These are phyloP conservation scores for Sebastes matsubarae DNA, from an alignment of 2,797 vertebrate genomes.

Conservation along the genomic window DNA sequence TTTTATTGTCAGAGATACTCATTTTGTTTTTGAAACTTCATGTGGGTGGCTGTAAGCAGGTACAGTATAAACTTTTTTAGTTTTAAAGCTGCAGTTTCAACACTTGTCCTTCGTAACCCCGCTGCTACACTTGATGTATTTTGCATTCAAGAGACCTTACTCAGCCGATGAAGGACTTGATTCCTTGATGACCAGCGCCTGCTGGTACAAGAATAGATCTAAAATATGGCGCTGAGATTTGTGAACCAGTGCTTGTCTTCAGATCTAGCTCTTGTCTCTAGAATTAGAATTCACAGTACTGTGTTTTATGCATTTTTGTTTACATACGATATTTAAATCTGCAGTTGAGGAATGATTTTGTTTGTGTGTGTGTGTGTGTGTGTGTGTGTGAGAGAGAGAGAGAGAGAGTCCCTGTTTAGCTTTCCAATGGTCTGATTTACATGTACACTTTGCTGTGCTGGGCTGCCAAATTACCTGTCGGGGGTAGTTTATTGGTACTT, in stretches of 20 bases:
- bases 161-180: slow-evolving; percentile 1
- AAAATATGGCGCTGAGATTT: background rate
- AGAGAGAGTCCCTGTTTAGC: slow-evolving; percentile 14
- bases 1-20: background rate
- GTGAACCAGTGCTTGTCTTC: background rate
- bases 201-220: background rate
- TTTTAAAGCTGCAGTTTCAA: background rate
- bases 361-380: slow-evolving; percentile 6
- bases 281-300: background rate
- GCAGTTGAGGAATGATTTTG: background rate
- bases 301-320: background rate
- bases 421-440: slow-evolving; percentile 62
- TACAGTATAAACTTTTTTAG: background rate
- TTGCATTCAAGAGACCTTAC: background rate
- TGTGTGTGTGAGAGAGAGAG: background rate
- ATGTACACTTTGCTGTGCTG: slow-evolving; percentile 41
- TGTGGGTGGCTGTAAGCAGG: too few species aligned
- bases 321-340: background rate
- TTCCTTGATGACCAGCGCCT: background rate
- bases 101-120: background rate
- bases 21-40: background rate
- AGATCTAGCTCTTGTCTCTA: background rate
- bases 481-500: slow-evolving; percentile 67
- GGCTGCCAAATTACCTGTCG: slow-evolving; percentile 67
- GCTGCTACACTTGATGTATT: background rate